Base-by-base conservation (phyloP, 2,113 vertebrate genomes). In the Anolis carolinensis region DNA sequence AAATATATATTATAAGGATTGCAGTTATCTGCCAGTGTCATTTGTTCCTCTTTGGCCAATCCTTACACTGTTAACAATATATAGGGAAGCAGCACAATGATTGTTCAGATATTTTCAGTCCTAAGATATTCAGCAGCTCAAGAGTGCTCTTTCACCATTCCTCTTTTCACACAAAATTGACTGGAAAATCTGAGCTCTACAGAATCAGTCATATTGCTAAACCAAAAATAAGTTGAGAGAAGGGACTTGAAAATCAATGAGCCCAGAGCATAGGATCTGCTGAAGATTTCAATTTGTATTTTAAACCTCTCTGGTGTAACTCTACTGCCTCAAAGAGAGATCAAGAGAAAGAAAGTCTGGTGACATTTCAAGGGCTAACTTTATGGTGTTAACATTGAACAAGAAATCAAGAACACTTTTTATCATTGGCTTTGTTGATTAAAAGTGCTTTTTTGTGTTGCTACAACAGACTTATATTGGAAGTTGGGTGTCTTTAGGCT, bases 41-140 rank as follows among this genome's bases (percentile, higher is more conserved):
- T 88, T 90, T 76, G 87, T 72, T 77, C 88, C 82, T 20, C 82
- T 75, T 89, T 88, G 88, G 85, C 27, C 50, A 44, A 76, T 87
- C 79, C 76, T 79, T 52, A 32, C 80, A 81, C 76, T 77, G 72
- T 82, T 84, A 84, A 86, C 78, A 73, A 63, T 86, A 79, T 86
- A 78, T 52, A 72, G 59, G 79, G 67, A 83, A 81, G 30, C 39
- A 74, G 11, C 67, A 52, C 50, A 77, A 79, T 48, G 83, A 36
- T 32, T 92, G 82, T 59, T 18, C 25, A 44, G 34, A 7, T n/a
- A 87, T 65, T 88, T 87, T 88, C 87, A 89, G 83, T 55, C 86
- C 65, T 84, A 88, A 85, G 48, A 78, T 71, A 84, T 68, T 83
- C 71, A 83, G 55, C 36, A 63, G 73, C 52, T 71, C 5, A 32